Evolutionary conservation across 2,888 invertebrate genomes (phyloP).

Genomic region (Drosophila maculinotata): DNA sequence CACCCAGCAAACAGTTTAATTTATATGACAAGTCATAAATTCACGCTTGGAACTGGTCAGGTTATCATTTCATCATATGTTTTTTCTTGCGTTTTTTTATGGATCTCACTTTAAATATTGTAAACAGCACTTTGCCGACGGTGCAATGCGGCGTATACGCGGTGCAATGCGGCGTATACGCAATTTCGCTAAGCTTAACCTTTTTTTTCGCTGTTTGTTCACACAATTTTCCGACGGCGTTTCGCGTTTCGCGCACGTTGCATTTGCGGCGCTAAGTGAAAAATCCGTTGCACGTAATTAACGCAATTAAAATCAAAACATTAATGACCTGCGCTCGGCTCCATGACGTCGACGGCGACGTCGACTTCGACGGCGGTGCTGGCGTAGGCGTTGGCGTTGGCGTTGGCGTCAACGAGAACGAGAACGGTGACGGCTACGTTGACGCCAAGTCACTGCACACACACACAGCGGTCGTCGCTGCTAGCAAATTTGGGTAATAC

Average conservation of each 20-base stretch:
- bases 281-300: conserved; percentile 84
- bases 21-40: conserved; percentile 73
- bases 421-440: conserved; percentile 37
- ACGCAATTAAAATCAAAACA: conserved; percentile 85
- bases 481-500: conserved; percentile 11
- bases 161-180: conserved; percentile 29
- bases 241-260: conserved; percentile 24
- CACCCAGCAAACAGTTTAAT: conserved; percentile 58
- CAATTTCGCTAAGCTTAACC: background rate
- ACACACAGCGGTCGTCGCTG: conserved; percentile 15
- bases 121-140: conserved; percentile 1
- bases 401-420: conserved; percentile 48
- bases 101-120: background rate
- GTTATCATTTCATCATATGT: conserved; percentile 19
- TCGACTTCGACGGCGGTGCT: conserved; percentile 29
- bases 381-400: conserved; percentile 2
- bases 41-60: conserved; percentile 28
- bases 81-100: background rate
- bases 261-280: conserved; percentile 62
- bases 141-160: conserved; percentile 29
- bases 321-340: conserved; percentile 81
- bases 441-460: conserved; percentile 27
- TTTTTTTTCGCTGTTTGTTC: background rate
- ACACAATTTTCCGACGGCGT: conserved; percentile 54
- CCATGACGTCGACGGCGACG: conserved; percentile 52